Evolutionary conservation across 2,888 invertebrate species (phyloP).

Genomic region (Epicampocera succincta): DNA sequence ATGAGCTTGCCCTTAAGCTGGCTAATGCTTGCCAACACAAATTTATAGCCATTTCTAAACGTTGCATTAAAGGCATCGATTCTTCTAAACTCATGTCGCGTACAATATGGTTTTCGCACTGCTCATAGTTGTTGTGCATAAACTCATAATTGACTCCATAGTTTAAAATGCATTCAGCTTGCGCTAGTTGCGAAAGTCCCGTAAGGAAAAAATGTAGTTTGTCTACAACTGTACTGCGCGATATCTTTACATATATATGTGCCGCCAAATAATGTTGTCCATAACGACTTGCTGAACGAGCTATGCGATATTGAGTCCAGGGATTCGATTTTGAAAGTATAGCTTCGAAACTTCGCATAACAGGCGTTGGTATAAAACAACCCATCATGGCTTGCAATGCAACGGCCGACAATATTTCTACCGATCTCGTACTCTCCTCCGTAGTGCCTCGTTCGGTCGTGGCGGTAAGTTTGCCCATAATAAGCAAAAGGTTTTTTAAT

Average conservation of each 20-base stretch:
- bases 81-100: slow-evolving; percentile 50
- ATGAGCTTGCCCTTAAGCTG: slow-evolving; percentile 81
- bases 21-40: slow-evolving; percentile 86
- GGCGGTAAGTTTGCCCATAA: slow-evolving; percentile 78
- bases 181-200: slow-evolving; percentile 89
- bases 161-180: slow-evolving; percentile 87
- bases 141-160: slow-evolving; percentile 82
- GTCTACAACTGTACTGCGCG: slow-evolving; percentile 90
- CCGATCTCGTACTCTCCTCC: slow-evolving; percentile 83
- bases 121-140: slow-evolving; percentile 78
- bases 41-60: slow-evolving; percentile 83
- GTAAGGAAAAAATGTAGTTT: slow-evolving; percentile 94
- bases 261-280: slow-evolving; percentile 90
- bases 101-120: slow-evolving; percentile 74
- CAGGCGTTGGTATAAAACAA: slow-evolving; percentile 85
- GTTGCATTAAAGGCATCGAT: slow-evolving; percentile 82
- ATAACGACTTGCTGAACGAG: slow-evolving; percentile 91
- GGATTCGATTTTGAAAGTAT: slow-evolving; percentile 85
- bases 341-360: slow-evolving; percentile 83
- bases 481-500: slow-evolving; percentile 77
- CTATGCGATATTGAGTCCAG: slow-evolving; percentile 94
- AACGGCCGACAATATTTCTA: slow-evolving; percentile 90
- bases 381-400: slow-evolving; percentile 91
- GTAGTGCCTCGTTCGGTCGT: slow-evolving; percentile 75
- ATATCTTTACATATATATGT: slow-evolving; percentile 84